phyloP scores from a whole-genome alignment of 2,888 invertebrate species.

The Galeopsomyia nigrocyanea region DNA sequence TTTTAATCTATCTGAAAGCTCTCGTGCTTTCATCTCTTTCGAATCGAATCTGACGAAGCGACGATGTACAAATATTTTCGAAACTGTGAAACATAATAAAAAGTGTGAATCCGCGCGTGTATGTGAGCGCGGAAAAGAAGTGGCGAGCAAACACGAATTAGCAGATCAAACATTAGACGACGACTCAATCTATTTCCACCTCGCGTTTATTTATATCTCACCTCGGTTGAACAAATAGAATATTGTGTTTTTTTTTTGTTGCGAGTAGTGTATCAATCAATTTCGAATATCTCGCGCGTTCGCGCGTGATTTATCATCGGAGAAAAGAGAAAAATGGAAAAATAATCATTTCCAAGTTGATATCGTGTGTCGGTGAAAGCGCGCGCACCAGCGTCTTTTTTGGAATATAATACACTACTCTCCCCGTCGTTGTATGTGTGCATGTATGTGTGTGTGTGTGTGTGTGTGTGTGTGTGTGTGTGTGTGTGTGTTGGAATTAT shows the following conservation, averaged over 20 bases:
- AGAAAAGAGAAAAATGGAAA: not conserved
- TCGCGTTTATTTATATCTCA: not conserved
- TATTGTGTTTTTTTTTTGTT: not conserved
- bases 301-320: conserved; percentile 25
- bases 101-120: too few relatives aligned
- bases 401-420: conserved; percentile 7
- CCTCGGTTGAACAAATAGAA: not conserved
- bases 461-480: too few relatives aligned
- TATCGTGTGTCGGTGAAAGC: conserved; percentile 18
- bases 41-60: conserved; percentile 17
- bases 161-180: conserved; percentile 25
- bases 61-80: not conserved
- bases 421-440: not conserved
- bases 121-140: not conserved
- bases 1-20: conserved; percentile 41
- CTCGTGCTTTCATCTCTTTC: conserved; percentile 19
- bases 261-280: conserved; percentile 11
- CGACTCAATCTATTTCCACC: conserved; percentile 3
- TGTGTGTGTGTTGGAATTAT: not conserved
- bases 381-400: not conserved
- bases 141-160: conserved; percentile 32
- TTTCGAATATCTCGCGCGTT: conserved; percentile 15
- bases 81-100: not conserved
- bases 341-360: not conserved
- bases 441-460: too few relatives aligned